These are phyloP conservation scores for Venturia canescens DNA, from an alignment of 1,140 invertebrate species.

Conservation along the genomic window DNA sequence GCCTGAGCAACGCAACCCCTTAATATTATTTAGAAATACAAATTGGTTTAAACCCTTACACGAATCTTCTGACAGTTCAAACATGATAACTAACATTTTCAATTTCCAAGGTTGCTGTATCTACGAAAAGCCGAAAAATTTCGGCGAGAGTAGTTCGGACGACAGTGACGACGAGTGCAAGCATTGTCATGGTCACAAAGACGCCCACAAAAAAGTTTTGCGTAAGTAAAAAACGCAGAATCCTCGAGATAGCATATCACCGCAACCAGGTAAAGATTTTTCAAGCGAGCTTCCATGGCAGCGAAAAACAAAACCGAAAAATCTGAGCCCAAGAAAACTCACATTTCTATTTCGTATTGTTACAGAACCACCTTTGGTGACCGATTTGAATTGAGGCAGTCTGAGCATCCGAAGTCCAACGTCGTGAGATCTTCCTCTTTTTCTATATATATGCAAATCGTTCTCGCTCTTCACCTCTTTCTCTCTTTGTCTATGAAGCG, in stretches of 20 bases:
- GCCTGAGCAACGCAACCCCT: too few species aligned
- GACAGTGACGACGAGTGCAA: constrained; percentile 90
- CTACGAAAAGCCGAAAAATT: constrained; percentile 87
- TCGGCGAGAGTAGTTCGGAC: constrained; percentile 90
- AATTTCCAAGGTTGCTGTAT: constrained; percentile 88
- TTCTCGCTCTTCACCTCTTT: too few species aligned
- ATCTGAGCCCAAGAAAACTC: background rate
- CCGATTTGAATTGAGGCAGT: constrained; percentile 59
- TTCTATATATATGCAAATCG: constrained; percentile 35
- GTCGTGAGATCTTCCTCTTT: constrained; percentile 22
- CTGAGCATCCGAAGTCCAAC: background rate
- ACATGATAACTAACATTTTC: constrained; percentile 10
- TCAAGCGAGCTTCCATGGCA: background rate
- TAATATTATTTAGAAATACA: too few species aligned
- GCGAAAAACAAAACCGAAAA: background rate
- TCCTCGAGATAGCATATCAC: constrained; percentile 59
- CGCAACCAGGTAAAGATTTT: constrained; percentile 57
- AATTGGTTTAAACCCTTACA: too few species aligned
- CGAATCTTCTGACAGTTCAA: too few species aligned
- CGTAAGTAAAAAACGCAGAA: constrained; percentile 60
- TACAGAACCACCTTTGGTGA: constrained; percentile 67
- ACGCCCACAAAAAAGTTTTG: constrained; percentile 80
- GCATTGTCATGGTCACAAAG: constrained; percentile 90
- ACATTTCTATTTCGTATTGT: constrained; percentile 42
- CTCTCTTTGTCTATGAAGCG: too few species aligned